Evolutionary conservation across 2,888 invertebrate species (phyloP).

Genomic region (Pachymerium ferrugineum): DNA sequence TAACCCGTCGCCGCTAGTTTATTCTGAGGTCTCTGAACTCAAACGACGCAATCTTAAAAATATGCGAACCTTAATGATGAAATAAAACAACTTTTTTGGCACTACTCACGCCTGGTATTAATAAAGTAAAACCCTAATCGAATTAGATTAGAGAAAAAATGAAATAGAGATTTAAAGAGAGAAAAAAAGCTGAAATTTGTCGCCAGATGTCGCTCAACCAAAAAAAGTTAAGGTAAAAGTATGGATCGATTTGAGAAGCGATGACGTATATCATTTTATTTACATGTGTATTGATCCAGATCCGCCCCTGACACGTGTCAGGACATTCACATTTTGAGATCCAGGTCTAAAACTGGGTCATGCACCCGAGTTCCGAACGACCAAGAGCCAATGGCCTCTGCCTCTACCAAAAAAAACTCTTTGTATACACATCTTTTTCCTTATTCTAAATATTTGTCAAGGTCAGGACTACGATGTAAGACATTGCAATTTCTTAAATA

Average conservation of each 20-base stretch:
- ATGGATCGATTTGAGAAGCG: background rate
- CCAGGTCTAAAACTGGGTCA: background rate
- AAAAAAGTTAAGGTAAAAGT: background rate
- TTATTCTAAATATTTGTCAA: background rate
- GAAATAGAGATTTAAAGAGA: background rate
- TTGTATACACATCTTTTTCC: background rate
- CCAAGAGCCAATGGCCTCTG: conserved; percentile 14
- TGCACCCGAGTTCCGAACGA: too few relatives aligned
- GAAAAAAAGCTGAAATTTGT: background rate
- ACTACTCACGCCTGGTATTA: too few relatives aligned
- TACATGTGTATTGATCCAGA: background rate
- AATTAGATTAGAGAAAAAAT: too few relatives aligned
- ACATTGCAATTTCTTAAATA: too few relatives aligned
- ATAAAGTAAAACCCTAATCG: too few relatives aligned
- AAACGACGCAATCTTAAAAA: background rate
- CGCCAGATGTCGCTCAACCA: background rate
- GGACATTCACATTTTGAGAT: conserved; percentile 12
- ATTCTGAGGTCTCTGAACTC: conserved; percentile 12
- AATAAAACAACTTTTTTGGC: background rate
- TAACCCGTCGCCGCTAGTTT: background rate
- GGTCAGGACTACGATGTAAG: too few relatives aligned
- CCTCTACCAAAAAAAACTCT: background rate
- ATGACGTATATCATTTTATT: background rate
- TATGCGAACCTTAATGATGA: too few relatives aligned
- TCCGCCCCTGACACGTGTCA: conserved; percentile 27